phyloP scores from a whole-genome alignment of 2,797 vertebrate species.

The Remorina albescens region DNA sequence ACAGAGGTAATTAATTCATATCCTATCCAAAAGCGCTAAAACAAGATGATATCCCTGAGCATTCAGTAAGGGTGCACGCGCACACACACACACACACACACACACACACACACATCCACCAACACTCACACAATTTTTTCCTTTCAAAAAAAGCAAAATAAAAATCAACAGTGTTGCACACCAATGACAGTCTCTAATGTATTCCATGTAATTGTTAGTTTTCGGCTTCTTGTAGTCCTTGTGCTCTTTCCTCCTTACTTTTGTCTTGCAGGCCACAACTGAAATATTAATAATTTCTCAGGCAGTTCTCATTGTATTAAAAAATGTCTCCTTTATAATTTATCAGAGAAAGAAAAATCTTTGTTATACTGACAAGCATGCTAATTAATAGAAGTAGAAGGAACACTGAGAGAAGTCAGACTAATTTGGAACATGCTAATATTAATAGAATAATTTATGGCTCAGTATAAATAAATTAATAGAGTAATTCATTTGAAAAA shows the following conservation, averaged over 20 bases:
- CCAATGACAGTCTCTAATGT: constrained; percentile 66
- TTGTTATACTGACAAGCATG: constrained; percentile 87
- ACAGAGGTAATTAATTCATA: constrained; percentile 84
- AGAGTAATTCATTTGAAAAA: constrained; percentile 87
- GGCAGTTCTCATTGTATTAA: constrained; percentile 85
- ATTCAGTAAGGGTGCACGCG: constrained; percentile 16
- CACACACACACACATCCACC: constrained; percentile 22
- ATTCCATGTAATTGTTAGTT: constrained; percentile 78
- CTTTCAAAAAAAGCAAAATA: constrained; percentile 54
- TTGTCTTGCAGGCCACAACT: constrained; percentile 79
- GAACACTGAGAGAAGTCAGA: constrained; percentile 82
- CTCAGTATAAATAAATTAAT: constrained; percentile 88
- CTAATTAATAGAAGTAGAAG: constrained; percentile 86
- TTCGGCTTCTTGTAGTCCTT: constrained; percentile 58
- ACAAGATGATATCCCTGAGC: constrained; percentile 75
- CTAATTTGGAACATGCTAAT: constrained; percentile 88
- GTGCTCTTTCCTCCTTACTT: constrained; percentile 69
- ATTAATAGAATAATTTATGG: constrained; percentile 91
- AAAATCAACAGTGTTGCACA: constrained; percentile 73
- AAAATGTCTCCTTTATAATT: constrained; percentile 89
- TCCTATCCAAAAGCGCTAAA: constrained; percentile 81
- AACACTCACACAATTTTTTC: constrained; percentile 20
- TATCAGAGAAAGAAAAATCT: constrained; percentile 88
- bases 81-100: constrained; percentile 25
- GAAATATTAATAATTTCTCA: constrained; percentile 84